Base-by-base conservation (phyloP, 2,888 invertebrate species). In the Epinotia brunnichana region DNA sequence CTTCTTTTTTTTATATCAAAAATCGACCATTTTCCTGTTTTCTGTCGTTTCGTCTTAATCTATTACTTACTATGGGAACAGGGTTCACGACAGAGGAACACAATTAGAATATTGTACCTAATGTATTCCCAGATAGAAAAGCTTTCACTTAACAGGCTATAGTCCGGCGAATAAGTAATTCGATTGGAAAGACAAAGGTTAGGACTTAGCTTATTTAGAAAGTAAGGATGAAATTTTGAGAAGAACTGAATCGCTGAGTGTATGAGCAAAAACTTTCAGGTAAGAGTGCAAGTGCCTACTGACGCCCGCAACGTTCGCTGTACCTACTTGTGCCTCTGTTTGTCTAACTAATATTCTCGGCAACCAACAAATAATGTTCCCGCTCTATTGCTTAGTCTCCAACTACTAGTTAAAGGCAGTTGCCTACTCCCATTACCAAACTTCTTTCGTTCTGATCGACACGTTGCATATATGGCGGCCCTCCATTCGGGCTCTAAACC, bases 41-140 rank as follows among this genome's bases (percentile, higher is more conserved):
- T 9, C 35, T 35, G 29, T 11, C 11, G 10, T 17, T 39, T 41
- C 21, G 5, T 24, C 56, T 19, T 67, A n/a, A 19, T 39, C 24
- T 44, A 61, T 11, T 44, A 24, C 56, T 13, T 44, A 24, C 56
- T 57, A 56, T 44, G 66, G 57, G 66, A 41, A 4, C 41, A 54
- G 17, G 66, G 41, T 13, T 66, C 44, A 67, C 56, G n/a, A 57
- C 57, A 67, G n/a, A 57, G 66, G 66, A 67, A 15, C 66, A 66
- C 66, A 66, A 21, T 54, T 53, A 56, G 54, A 54, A 10, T 39
- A 54, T 54, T 41, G 19, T 39, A n/a, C n/a, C n/a, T n/a, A 41
- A 3, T 56, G 15, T 10, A 29, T 44, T 67, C 41, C 24, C 10
- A 67, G 66, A 44, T 3, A 67, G 66, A 67, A 56, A 54, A 67